phyloP scores from a whole-genome alignment of 2,797 vertebrate genomes.

The Discoglossus pictus region DNA sequence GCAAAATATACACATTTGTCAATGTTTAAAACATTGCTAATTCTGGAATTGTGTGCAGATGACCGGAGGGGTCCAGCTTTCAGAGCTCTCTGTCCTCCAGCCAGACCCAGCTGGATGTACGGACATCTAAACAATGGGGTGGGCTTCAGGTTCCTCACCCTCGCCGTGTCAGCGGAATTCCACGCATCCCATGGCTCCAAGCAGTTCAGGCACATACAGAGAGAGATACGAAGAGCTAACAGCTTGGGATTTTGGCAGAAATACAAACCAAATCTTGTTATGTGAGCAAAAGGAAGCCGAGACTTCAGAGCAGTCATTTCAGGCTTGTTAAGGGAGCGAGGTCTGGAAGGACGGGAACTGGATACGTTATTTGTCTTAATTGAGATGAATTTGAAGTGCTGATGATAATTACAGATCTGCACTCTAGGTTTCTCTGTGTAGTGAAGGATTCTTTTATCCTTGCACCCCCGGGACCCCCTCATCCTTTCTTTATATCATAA shows the following conservation, averaged over 20 bases:
- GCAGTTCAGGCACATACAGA: constrained; percentile 33
- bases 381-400: constrained; percentile 52
- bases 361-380: constrained; percentile 52
- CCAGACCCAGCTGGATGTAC: background rate
- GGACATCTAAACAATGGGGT: constrained; percentile 36
- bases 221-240: constrained; percentile 47
- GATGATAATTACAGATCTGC: constrained; percentile 51
- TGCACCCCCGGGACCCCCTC: constrained; percentile 27
- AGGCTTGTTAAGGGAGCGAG: constrained; percentile 50
- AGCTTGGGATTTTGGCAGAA: constrained; percentile 52
- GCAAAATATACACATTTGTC: too few species aligned
- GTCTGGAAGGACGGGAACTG: constrained; percentile 50
- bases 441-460: constrained; percentile 51
- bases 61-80: background rate
- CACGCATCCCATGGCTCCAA: constrained; percentile 60
- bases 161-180: constrained; percentile 63
- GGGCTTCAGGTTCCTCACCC: constrained; percentile 49
- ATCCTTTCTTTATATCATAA: constrained; percentile 44
- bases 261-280: constrained; percentile 51
- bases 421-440: constrained; percentile 41
- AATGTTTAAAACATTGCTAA: too few species aligned
- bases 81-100: background rate
- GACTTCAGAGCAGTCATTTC: constrained; percentile 41
- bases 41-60: too few species aligned
- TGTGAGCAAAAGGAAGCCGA: constrained; percentile 49